Percentiles rank a stretch among this genome's conserved stretches.
phyloP scores from a whole-genome alignment of 2,113 vertebrate species.

The Gnathonemus longibarbis region DNA sequence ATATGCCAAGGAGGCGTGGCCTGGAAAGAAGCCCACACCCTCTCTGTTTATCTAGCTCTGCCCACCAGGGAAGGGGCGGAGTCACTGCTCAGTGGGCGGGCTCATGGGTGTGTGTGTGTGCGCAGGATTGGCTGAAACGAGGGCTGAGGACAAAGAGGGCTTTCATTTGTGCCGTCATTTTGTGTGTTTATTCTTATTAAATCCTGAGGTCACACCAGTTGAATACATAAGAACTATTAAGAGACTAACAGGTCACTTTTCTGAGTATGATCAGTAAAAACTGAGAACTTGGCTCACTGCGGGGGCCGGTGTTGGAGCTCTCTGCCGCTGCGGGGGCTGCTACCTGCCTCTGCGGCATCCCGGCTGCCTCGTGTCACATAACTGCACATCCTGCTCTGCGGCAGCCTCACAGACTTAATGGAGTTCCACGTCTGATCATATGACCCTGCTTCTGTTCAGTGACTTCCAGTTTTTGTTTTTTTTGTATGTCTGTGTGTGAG shows the following conservation, averaged over 20 bases:
- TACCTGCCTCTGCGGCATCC: background rate
- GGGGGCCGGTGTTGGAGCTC: too few relatives aligned
- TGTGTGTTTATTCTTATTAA: slow-evolving; percentile 2
- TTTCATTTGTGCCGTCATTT: background rate
- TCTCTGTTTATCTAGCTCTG: slow-evolving; percentile 74
- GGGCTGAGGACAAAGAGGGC: slow-evolving; percentile 32
- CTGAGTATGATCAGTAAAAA: background rate
- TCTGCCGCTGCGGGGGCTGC: too few relatives aligned
- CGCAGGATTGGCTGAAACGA: slow-evolving; percentile 40
- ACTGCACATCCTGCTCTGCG: background rate
- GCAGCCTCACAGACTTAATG: background rate
- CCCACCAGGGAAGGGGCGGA: slow-evolving; percentile 30
- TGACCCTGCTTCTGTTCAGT: too few relatives aligned
- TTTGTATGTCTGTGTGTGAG: background rate
- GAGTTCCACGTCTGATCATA: too few relatives aligned
- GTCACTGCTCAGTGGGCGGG: slow-evolving; percentile 3
- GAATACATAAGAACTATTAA: background rate
- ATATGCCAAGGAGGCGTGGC: slow-evolving; percentile 85
- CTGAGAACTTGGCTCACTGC: background rate
- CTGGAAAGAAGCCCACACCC: slow-evolving; percentile 82
- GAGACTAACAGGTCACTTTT: background rate
- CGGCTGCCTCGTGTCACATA: background rate
- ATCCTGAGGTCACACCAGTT: background rate
- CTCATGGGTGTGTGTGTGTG: slow-evolving; percentile 18
- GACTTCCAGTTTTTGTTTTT: background rate